Base-by-base conservation (phyloP, 2,113 vertebrate species). In the Cottus gobio region DNA sequence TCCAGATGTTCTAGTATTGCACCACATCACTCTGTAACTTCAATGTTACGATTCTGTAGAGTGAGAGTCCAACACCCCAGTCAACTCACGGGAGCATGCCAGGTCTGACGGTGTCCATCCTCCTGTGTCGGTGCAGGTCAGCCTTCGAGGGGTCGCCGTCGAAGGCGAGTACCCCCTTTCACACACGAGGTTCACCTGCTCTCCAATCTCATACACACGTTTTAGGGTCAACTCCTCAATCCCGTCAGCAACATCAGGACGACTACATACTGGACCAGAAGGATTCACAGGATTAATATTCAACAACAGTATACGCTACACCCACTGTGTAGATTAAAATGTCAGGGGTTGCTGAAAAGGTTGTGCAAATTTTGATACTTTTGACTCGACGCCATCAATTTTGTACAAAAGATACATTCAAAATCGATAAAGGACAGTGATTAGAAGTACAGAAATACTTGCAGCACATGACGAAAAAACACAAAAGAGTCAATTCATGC, bases 71-170 rank as follows among this genome's bases (percentile, higher is more conserved):
- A 13, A 66, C 57, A 28, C 0, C 3, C 7, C 5, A 10, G 0
- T 46, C 12, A 77, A 96, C 97, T 96, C 91, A 98, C 97, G 95
- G 26, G 65, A 70, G 72, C 97, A 98, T 0, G 30, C 80, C 71
- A 97, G 73, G 0, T 93, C 95, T 4, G 94, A 91, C 44, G 80
- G 30, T 0, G 93, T 91, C 97, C 97, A 98, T 4, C 64, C 75
- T 30, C 96, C 97, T 0, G 76, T 66, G 0, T 77, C 62, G 0
- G 89, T 94, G 90, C 97, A 97, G 5, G 15, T 81, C 3, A 96
- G 94, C 9, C 77, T 94, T 28, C 87, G 88, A 0, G 88, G 79
- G 7, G 87, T 85, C 0, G 64, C 10, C 0, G 64, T 90, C 2
- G 90, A 93, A 57, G 94, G 87, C 36, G 70, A 0, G 20, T 96